Conservation (phyloP, 2,888 invertebrate genomes). For the Drosophila diplacantha region DNA sequence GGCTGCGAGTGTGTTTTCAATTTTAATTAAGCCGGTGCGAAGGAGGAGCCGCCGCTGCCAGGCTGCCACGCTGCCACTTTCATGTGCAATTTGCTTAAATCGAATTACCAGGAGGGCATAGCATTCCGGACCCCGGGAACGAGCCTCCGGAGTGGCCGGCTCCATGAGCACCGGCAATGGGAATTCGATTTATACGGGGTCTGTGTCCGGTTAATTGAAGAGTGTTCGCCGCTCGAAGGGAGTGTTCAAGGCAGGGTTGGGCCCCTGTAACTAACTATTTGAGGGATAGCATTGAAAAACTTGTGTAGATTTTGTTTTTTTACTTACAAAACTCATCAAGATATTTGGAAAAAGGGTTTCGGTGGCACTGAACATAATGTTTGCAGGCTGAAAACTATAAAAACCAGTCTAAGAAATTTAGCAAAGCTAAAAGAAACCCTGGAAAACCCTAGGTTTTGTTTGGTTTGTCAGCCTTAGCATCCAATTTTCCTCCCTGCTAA, state of each 20-base stretch:
- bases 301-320: no score
- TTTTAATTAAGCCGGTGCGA: constrained; percentile 54
- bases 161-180: constrained; percentile 15
- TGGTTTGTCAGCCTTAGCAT: no score
- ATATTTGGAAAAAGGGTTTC: not conserved
- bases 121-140: no score
- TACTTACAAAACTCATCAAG: no score
- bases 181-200: constrained; percentile 21
- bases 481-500: no score
- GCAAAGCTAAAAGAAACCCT: no score
- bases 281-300: not conserved
- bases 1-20: constrained; percentile 27
- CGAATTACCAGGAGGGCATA: constrained; percentile 47
- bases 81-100: constrained; percentile 58
- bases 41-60: constrained; percentile 2
- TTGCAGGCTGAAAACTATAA: not conserved
- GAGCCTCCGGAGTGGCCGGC: not conserved
- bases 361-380: not conserved
- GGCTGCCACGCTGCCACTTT: constrained; percentile 43
- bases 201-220: constrained; percentile 15
- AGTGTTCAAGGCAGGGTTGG: not conserved
- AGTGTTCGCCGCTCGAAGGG: not conserved
- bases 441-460: no score
- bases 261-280: not conserved
- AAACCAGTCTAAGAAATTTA: no score